These are phyloP conservation scores for Paralinhomoeus sp. DNA, from an alignment of 2,888 invertebrate species.

Conservation along the genomic window DNA sequence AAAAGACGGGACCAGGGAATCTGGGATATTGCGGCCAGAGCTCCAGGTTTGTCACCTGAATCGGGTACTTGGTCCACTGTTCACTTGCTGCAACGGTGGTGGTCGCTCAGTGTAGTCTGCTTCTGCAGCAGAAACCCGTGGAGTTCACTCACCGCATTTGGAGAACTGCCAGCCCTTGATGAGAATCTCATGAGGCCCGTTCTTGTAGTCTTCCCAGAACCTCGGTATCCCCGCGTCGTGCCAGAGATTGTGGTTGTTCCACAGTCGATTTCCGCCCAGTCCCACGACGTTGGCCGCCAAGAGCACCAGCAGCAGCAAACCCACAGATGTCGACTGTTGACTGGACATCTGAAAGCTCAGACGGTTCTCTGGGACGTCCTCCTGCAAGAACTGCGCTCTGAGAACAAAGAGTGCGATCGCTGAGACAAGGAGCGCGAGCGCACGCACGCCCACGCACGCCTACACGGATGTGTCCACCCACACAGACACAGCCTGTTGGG, in stretches of 20 bases:
- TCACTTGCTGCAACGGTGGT: slow-evolving; percentile 2
- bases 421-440: no score
- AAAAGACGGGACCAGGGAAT: slow-evolving; percentile 25
- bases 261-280: not conserved
- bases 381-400: not conserved
- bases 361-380: not conserved
- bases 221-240: not conserved
- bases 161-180: slow-evolving; percentile 25
- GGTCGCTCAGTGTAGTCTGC: no score
- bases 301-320: not conserved
- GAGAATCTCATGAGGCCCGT: slow-evolving; percentile 20
- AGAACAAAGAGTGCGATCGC: no score
- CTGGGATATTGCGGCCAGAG: slow-evolving; percentile 26
- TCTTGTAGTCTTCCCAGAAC: not conserved
- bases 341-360: not conserved
- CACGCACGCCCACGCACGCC: no score
- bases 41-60: slow-evolving; percentile 23
- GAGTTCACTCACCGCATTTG: slow-evolving; percentile 10
- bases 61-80: slow-evolving; percentile 24
- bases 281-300: not conserved
- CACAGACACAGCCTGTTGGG: no score
- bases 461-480: no score
- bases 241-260: slow-evolving; percentile 1
- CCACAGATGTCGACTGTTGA: not conserved
- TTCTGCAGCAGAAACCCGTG: not conserved